phyloP scores from a whole-genome alignment of 1,140 invertebrate species.

The Hycleus cichorii region DNA sequence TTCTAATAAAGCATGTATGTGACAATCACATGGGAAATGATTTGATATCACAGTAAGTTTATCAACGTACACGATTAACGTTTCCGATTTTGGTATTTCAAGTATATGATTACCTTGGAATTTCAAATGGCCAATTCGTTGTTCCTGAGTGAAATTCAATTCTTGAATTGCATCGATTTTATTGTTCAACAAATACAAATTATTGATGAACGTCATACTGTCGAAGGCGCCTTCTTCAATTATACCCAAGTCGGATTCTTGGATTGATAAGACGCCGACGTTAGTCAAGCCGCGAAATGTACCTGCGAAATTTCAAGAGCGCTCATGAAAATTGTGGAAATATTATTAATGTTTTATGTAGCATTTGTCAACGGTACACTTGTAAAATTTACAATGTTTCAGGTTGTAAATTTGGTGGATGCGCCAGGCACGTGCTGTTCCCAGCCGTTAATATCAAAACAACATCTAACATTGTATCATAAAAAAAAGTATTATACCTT shows the following conservation, averaged over 20 bases:
- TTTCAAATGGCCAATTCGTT: constrained; percentile 58
- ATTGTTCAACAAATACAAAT: constrained; percentile 69
- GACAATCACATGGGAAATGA: constrained; percentile 79
- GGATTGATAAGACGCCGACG: constrained; percentile 63
- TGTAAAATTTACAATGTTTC: too few relatives aligned
- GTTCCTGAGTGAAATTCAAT: constrained; percentile 57
- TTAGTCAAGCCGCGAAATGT: constrained; percentile 70
- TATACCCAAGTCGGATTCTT: constrained; percentile 71
- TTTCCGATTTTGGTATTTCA: constrained; percentile 58
- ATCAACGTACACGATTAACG: constrained; percentile 57
- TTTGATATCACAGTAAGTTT: constrained; percentile 62
- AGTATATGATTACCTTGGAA: constrained; percentile 75
- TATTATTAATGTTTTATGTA: too few relatives aligned
- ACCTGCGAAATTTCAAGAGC: background rate
- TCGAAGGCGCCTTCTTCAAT: constrained; percentile 64
- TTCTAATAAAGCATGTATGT: constrained; percentile 63
- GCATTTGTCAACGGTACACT: too few relatives aligned
- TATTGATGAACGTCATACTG: constrained; percentile 58
- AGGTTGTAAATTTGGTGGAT: too few relatives aligned
- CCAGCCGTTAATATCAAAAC: too few relatives aligned
- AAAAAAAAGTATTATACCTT: constrained; percentile 37
- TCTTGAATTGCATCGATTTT: constrained; percentile 74
- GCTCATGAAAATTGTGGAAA: too few relatives aligned
- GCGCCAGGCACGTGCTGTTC: too few relatives aligned
- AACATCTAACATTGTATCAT: too few relatives aligned